Evolutionary conservation across 1,140 invertebrate genomes (phyloP).

Genomic region (Proctacanthus coquilletti): DNA sequence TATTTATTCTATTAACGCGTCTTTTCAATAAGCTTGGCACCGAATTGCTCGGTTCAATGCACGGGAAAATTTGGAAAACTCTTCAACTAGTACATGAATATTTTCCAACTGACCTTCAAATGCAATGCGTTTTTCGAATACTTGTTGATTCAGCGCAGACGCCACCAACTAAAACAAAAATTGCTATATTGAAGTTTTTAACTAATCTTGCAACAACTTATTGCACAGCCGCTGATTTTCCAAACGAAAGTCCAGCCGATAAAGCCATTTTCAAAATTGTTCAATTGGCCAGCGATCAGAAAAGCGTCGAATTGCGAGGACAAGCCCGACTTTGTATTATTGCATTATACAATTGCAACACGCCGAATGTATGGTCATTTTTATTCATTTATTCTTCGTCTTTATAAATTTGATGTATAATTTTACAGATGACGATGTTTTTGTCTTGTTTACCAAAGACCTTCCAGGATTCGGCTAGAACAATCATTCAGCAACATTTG

Average conservation of each 20-base stretch:
- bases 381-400: neutral
- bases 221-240: conserved; percentile 33
- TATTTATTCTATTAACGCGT: conserved; percentile 68
- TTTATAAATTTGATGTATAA: conserved; percentile 3
- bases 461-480: conserved; percentile 65
- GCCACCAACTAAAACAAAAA: conserved; percentile 71
- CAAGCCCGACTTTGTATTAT: conserved; percentile 65
- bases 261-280: conserved; percentile 53
- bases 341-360: conserved; percentile 78
- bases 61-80: conserved; percentile 75
- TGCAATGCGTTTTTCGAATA: conserved; percentile 53
- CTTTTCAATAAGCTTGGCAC: conserved; percentile 75
- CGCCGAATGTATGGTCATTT: conserved; percentile 47
- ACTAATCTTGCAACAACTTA: conserved; percentile 47
- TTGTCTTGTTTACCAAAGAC: conserved; percentile 67
- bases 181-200: conserved; percentile 57
- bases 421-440: conserved; percentile 50
- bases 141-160: conserved; percentile 80
- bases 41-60: conserved; percentile 78
- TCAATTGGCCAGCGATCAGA: conserved; percentile 47
- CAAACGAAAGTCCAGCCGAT: conserved; percentile 32
- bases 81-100: conserved; percentile 69
- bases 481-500: conserved; percentile 70
- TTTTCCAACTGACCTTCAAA: conserved; percentile 42
- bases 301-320: conserved; percentile 61